Base-by-base conservation (phyloP, 2,888 invertebrate species). In the Agonopterix heracliana region DNA sequence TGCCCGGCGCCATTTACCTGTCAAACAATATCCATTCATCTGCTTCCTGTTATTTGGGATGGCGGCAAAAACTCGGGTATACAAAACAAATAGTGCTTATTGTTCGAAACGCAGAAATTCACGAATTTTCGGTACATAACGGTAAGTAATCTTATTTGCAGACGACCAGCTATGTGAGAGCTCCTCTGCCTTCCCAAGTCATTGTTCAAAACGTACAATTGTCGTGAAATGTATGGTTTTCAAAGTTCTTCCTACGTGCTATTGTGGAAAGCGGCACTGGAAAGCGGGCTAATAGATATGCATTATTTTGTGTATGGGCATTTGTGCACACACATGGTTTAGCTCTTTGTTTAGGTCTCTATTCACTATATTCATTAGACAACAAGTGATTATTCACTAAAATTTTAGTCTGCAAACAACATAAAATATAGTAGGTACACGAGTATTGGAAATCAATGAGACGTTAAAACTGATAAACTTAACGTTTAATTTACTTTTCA, bases 31-130 rank as follows among this genome's bases (percentile, higher is more conserved):
- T 58, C 54, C 59, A 68, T 68, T 65, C 66, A 66, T 60, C 66
- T 64, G 69, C 56, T 72, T 72, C 68, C 71, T 69, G 70, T 66
- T 64, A 66, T 66, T 68, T 52, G 56, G 49, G 49, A 44, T 47
- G 41, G 50, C 53, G 49, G 66, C 63, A 76, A 73, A 72, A 71
- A 71, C 63, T 59, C 65, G 61, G 68, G 68, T 66, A 38, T 11
- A 71, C 66, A 58, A 49, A 63, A 63, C 63, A 63, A 71, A 71
- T 59, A 66, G 50, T 54, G 60, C 47, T 63, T 63, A 62, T 56
- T 59, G 61, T 61, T 55, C 60, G 55, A 57, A 66, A 59, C 56
- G 52, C 52, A 53, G 54, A 60, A 59, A 63, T 60, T 59, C 56
- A 58, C 62, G 62, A 57, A 56, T 63, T 66, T 68, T 65, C 41